These are phyloP conservation scores for Lepeophtheirus nordmannii DNA, from an alignment of 2,888 invertebrate species.

Conservation along the genomic window DNA sequence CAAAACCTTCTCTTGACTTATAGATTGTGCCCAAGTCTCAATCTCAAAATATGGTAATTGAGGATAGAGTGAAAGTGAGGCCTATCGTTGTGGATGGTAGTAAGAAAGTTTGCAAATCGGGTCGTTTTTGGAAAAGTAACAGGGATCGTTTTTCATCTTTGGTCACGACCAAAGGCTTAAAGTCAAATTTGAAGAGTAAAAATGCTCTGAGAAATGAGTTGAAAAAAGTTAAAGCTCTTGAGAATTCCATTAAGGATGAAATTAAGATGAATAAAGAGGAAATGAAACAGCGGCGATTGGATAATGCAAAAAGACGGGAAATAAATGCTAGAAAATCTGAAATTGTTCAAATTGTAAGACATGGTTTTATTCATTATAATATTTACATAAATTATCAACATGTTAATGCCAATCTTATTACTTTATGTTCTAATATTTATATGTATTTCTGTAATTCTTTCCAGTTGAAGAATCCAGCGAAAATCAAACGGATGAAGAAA, in stretches of 20 bases:
- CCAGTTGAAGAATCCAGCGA: constrained; percentile 13
- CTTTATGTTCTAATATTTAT: constrained; percentile 2
- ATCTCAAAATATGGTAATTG: neutral
- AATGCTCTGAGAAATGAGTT: neutral
- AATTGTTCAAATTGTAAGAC: constrained; percentile 5
- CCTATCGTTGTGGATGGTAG: neutral
- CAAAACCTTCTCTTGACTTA: too few relatives aligned
- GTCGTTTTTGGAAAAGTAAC: constrained; percentile 15
- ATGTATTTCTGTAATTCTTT: neutral
- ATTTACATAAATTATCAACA: neutral
- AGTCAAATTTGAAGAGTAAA: constrained; percentile 5
- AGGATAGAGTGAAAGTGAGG: neutral
- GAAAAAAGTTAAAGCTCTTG: constrained; percentile 12
- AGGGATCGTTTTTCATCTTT: constrained; percentile 14
- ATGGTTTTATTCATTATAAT: neutral
- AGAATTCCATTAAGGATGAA: constrained; percentile 16
- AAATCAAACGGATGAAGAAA: constrained; percentile 16
- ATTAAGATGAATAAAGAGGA: neutral
- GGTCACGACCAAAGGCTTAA: constrained; percentile 18
- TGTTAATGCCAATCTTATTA: neutral
- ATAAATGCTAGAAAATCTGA: constrained; percentile 8
- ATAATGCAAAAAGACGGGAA: constrained; percentile 10
- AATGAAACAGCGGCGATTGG: neutral
- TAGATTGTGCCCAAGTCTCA: too few relatives aligned
- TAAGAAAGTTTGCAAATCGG: constrained; percentile 7